A percentile compares a stretch with the other conserved stretches of the same genome.
These are phyloP conservation scores for Rallus crepitans DNA, from an alignment of 2,797 vertebrate genomes.

Conservation along the genomic window DNA sequence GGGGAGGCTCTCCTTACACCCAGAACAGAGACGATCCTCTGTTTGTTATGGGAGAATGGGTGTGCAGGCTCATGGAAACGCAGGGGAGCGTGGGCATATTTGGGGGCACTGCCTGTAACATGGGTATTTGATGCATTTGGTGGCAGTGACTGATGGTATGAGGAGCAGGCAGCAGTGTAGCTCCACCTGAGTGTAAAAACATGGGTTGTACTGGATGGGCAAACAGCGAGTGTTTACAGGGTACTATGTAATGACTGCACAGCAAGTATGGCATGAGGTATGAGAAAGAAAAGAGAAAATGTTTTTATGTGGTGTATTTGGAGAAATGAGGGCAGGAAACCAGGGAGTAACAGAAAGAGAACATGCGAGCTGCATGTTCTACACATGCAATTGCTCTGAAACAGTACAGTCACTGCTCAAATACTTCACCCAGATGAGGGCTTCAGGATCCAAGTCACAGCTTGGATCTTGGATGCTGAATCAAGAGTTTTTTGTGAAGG, in stretches of 20 bases:
- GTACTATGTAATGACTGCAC: background rate
- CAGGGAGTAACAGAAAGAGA: background rate
- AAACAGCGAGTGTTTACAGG: background rate
- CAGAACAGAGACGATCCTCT: background rate
- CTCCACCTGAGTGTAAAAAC: fast-evolving
- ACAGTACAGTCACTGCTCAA: background rate
- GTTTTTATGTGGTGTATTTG: background rate
- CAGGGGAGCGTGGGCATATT: fast-evolving
- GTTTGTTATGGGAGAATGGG: background rate
- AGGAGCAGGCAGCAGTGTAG: background rate
- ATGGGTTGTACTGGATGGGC: background rate
- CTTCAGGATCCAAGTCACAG: background rate
- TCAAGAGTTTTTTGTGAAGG: background rate
- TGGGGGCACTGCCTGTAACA: background rate
- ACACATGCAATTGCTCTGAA: background rate
- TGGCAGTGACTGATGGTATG: background rate
- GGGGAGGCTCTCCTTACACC: background rate
- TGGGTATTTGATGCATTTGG: background rate
- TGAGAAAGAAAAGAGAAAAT: background rate
- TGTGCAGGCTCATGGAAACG: background rate
- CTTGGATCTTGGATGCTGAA: background rate
- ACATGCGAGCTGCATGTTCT: fast-evolving
- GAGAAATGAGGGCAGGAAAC: background rate
- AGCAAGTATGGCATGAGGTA: fast-evolving
- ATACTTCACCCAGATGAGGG: background rate